Base-by-base conservation (phyloP, 2,113 vertebrate genomes). In the Baryphthengus martii region DNA sequence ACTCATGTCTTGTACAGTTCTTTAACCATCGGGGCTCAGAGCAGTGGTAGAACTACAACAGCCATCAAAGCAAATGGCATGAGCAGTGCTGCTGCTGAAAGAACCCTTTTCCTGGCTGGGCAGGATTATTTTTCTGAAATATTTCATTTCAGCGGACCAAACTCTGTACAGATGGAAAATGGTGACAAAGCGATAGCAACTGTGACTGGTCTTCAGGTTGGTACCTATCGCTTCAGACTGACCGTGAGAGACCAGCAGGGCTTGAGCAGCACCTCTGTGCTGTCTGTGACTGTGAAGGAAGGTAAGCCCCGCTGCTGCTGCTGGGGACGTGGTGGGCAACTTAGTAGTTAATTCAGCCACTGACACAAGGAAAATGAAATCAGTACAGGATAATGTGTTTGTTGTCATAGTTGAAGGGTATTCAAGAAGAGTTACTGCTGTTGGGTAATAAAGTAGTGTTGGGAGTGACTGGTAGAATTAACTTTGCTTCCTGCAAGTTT, bases 211-310 rank as follows among this genome's bases (percentile, higher is more conserved):
- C 97, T 99, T 7, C 96, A 96, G 45, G 96, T 96, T 56, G 99
- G 99, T 15, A 98, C 96, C 76, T 98, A 99, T 92, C 98, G 80
- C 95, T 99, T 99, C 97, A 98, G 92, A 21, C 93, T 99, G 94
- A 99, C 98, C 0, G 99, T 99, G 42, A 96, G 87, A 40, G 99
- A 99, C 97, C 97, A 97, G 63, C 96, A 99, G 96, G 99, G 98
- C 85, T 97, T 98, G 74, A 98, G 97, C 94, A 98, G 98, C 97
- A 98, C 96, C 0, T 93, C 98, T 16, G 88, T 95, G 5, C 97
- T 99, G 13, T 97, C 98, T 0, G 31, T 99, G 93, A 96, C 97
- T 11, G 97, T 99, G 50, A 98, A 96, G 92, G 98, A 99, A 96
- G 98, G 99, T 99, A 96, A 98, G 97, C 42, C 17, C 37, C 9